Evolutionary conservation across 2,797 vertebrate genomes (phyloP).

Genomic region (Platyrinchus mystaceus): DNA sequence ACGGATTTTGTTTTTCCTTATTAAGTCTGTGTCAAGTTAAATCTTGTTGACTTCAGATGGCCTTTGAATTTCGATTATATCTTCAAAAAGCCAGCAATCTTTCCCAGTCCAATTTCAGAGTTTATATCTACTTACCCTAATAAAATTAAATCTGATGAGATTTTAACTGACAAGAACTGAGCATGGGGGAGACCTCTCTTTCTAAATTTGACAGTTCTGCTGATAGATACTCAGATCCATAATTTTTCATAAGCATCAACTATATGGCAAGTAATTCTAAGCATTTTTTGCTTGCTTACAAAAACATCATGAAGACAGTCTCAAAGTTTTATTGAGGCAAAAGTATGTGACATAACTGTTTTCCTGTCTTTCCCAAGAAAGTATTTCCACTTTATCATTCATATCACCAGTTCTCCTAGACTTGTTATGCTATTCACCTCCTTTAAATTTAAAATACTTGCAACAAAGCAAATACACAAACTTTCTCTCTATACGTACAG

Average conservation of each 20-base stretch:
- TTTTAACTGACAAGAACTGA: neutral
- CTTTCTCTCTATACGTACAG: constrained; percentile 79
- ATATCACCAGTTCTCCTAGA: neutral
- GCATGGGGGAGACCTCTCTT: neutral
- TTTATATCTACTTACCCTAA: neutral
- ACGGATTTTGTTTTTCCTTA: neutral
- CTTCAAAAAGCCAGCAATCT: neutral
- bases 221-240: neutral
- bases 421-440: neutral
- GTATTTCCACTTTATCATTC: neutral
- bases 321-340: neutral
- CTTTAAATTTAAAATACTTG: neutral
- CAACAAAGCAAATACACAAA: neutral
- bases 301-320: neutral
- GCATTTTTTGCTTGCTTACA: neutral
- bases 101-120: neutral
- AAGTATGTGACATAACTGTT: neutral
- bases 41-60: neutral
- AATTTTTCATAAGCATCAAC: neutral
- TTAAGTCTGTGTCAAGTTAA: neutral
- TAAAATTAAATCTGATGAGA: neutral
- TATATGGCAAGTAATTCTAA: neutral
- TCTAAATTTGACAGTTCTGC: neutral
- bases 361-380: neutral
- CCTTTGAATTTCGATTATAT: neutral